These are phyloP conservation scores for Argynnis bischoffii DNA, from an alignment of 2,888 invertebrate genomes.

Conservation along the genomic window DNA sequence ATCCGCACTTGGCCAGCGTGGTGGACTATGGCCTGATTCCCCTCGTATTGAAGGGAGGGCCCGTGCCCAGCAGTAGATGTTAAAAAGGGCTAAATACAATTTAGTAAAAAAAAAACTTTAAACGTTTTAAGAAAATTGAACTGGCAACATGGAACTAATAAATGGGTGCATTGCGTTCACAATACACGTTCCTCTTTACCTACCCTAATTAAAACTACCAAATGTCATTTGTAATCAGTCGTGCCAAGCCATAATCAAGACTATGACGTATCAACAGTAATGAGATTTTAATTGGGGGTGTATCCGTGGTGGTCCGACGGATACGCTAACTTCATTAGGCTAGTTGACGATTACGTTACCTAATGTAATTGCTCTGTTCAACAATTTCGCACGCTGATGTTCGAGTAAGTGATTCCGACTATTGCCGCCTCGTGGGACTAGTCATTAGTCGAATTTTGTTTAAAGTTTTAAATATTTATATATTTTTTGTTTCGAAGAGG, in stretches of 20 bases:
- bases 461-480: background rate
- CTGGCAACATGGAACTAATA: too few relatives aligned
- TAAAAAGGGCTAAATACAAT: too few relatives aligned
- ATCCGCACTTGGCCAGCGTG: too few relatives aligned
- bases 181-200: background rate
- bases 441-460: slow-evolving; percentile 15
- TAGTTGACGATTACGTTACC: slow-evolving; percentile 66
- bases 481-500: background rate
- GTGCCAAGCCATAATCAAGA: slow-evolving; percentile 43
- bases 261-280: slow-evolving; percentile 59
- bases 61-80: too few relatives aligned
- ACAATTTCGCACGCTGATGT: slow-evolving; percentile 49
- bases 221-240: slow-evolving; percentile 40
- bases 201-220: slow-evolving; percentile 10
- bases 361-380: slow-evolving; percentile 73
- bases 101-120: too few relatives aligned
- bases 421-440: slow-evolving; percentile 16
- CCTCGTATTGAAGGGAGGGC: too few relatives aligned
- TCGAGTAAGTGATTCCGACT: slow-evolving; percentile 21
- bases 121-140: too few relatives aligned
- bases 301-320: slow-evolving; percentile 62
- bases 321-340: slow-evolving; percentile 73
- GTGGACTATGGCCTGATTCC: too few relatives aligned
- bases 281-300: slow-evolving; percentile 79
- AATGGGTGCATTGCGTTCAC: background rate